Conservation (phyloP, 2,888 invertebrate genomes). For the Octonoba sinensis region DNA sequence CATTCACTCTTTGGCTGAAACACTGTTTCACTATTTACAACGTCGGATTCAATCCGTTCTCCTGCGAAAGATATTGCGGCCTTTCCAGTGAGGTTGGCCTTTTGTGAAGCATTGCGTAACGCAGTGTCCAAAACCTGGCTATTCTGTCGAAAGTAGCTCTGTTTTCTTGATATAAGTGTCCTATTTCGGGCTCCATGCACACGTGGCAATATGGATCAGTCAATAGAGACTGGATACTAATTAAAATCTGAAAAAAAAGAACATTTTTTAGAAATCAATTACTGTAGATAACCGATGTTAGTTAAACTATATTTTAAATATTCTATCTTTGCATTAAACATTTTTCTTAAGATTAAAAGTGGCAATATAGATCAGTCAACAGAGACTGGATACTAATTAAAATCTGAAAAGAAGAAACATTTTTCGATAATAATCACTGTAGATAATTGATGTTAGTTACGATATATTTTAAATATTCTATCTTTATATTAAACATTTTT, state of each 20-base stretch:
- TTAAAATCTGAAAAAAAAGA: constrained; percentile 76
- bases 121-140: constrained; percentile 72
- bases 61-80: constrained; percentile 33
- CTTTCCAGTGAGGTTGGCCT: constrained; percentile 38
- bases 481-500: background rate
- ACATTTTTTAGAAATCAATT: background rate
- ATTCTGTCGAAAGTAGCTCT: constrained; percentile 70
- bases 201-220: constrained; percentile 78
- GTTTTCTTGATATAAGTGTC: constrained; percentile 69
- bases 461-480: background rate
- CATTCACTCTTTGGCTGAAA: too few relatives aligned
- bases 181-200: constrained; percentile 73
- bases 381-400: constrained; percentile 89
- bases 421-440: background rate
- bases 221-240: constrained; percentile 87
- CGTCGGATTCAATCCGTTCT: constrained; percentile 51
- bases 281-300: too few relatives aligned
- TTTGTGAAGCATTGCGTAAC: constrained; percentile 69
- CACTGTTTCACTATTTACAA: constrained; percentile 20
- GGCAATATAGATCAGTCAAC: constrained; percentile 79
- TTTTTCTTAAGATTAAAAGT: constrained; percentile 24
- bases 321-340: background rate
- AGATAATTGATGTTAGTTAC: too few relatives aligned
- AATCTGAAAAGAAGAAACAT: constrained; percentile 74
- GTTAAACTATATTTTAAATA: background rate